These are phyloP conservation scores for Urechis unicinctus DNA, from an alignment of 2,888 invertebrate genomes.

Conservation along the genomic window DNA sequence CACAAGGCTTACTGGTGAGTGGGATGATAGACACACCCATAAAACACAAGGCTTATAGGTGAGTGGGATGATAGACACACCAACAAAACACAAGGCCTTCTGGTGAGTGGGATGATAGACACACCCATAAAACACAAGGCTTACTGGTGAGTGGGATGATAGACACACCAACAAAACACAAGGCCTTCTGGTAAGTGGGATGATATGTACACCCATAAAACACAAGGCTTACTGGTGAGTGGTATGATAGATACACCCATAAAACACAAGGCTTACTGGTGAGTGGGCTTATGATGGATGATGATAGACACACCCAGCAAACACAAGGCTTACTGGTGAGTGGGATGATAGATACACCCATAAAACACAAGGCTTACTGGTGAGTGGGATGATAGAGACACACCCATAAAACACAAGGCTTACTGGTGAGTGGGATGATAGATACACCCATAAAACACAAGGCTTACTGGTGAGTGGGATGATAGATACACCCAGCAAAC, in stretches of 20 bases:
- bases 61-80: background rate
- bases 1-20: slow-evolving; percentile 39
- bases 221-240: background rate
- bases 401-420: too few relatives aligned
- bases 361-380: background rate
- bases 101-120: slow-evolving; percentile 15
- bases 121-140: slow-evolving; percentile 41
- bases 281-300: slow-evolving; percentile 7
- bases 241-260: too few relatives aligned
- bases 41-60: background rate
- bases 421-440: slow-evolving; percentile 40
- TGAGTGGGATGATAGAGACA: background rate
- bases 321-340: slow-evolving; percentile 40
- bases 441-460: slow-evolving; percentile 31
- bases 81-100: too few relatives aligned
- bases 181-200: slow-evolving; percentile 36
- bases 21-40: slow-evolving; percentile 9
- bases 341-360: slow-evolving; percentile 10
- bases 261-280: background rate
- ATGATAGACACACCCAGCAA: slow-evolving; percentile 30
- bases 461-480: slow-evolving; percentile 36
- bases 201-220: background rate
- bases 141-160: slow-evolving; percentile 38
- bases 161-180: slow-evolving; percentile 30
- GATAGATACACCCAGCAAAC: background rate